Percentiles rank a stretch among this genome's conserved stretches.
Conservation (phyloP, 2,113 vertebrate species). For the Nasalis larvatus region DNA sequence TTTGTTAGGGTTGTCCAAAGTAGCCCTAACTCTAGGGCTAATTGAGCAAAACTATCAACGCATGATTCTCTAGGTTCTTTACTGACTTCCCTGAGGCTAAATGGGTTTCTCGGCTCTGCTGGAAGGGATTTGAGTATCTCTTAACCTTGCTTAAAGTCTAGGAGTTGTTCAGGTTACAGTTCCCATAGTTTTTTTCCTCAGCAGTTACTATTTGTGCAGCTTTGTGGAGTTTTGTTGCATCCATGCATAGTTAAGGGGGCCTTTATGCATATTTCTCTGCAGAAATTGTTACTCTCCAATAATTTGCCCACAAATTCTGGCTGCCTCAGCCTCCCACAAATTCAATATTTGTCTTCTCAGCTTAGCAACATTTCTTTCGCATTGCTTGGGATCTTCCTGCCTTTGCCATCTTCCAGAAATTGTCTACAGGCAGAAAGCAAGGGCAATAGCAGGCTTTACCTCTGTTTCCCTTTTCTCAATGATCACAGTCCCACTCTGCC, state of each 20-base stretch:
- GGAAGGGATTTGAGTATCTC: not conserved
- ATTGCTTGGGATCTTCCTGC: not conserved
- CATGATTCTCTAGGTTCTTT: not conserved
- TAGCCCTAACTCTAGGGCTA: not conserved
- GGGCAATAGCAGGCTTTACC: not conserved
- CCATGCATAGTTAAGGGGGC: not conserved
- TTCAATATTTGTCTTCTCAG: not conserved
- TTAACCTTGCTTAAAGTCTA: not conserved
- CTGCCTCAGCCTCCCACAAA: not conserved
- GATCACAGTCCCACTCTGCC: not conserved
- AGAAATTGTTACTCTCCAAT: not conserved
- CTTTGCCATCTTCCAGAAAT: not conserved
- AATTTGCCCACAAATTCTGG: not conserved
- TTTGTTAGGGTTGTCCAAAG: not conserved
- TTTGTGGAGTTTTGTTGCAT: not conserved
- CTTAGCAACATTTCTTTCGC: not conserved
- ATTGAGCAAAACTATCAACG: not conserved
- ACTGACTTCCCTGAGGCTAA: not conserved
- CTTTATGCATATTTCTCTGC: not conserved
- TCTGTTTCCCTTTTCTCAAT: not conserved
- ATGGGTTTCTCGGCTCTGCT: not conserved
- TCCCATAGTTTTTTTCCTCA: not conserved
- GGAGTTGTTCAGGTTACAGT: not conserved
- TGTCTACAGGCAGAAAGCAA: not conserved
- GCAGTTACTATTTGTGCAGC: not conserved